Evolutionary conservation across 2,113 vertebrate species (phyloP).

Genomic region (Apteryx mantelli): DNA sequence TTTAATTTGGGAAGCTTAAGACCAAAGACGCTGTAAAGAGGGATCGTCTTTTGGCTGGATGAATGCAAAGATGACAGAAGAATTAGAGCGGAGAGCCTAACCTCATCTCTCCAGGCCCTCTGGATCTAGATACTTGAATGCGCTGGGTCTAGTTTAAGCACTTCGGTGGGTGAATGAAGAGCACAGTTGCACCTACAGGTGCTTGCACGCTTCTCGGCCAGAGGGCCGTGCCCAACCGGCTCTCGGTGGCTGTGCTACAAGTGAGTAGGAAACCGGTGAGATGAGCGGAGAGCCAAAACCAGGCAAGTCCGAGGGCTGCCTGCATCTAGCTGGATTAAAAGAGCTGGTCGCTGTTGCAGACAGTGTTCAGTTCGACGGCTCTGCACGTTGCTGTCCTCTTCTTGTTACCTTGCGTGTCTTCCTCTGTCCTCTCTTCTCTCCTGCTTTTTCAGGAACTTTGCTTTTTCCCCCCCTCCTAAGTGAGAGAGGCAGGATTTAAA

Average conservation of each 20-base stretch:
- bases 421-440: neutral
- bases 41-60: neutral
- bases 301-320: neutral
- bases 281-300: neutral
- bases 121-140: neutral
- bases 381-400: rapidly evolving
- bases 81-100: rapidly evolving
- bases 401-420: neutral
- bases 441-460: neutral
- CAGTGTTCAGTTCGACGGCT: neutral
- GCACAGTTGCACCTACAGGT: neutral
- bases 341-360: neutral
- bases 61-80: neutral
- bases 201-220: neutral
- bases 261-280: neutral
- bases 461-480: rapidly evolving
- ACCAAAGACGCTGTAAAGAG: neutral
- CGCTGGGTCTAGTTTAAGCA: no score
- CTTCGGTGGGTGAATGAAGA: neutral
- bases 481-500: neutral
- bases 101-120: neutral
- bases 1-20: neutral
- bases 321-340: neutral
- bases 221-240: neutral
- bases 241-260: neutral